Evolutionary conservation across 2,113 vertebrate genomes (phyloP).

Genomic region (Ameiurus melas): DNA sequence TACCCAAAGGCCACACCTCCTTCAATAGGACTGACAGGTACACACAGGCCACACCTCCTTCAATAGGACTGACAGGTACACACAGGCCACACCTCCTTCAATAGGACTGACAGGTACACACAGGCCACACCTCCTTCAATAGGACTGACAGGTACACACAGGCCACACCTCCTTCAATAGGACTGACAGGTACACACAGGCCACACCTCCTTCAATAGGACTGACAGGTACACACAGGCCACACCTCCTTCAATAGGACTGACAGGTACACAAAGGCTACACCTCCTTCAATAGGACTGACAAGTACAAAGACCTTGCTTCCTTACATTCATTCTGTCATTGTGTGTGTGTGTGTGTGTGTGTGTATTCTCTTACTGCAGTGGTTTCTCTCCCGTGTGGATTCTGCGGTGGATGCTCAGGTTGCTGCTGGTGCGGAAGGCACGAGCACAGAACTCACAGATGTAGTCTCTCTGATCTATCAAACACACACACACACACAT

Average conservation of each 20-base stretch:
- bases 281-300: neutral
- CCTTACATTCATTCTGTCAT: neutral
- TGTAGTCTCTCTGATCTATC: slow-evolving; percentile 78
- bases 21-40: neutral
- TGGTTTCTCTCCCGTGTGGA: slow-evolving; percentile 83
- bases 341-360: slow-evolving; percentile 28
- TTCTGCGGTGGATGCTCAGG: slow-evolving; percentile 79
- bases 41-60: neutral
- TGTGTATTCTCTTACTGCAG: slow-evolving; percentile 75
- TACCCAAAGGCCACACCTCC: neutral
- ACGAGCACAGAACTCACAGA: slow-evolving; percentile 84
- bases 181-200: neutral
- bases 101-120: neutral
- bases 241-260: neutral
- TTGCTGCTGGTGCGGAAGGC: slow-evolving; percentile 84
- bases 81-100: neutral
- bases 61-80: neutral
- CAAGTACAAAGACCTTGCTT: neutral
- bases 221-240: neutral
- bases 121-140: neutral
- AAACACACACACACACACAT: neutral
- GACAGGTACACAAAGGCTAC: neutral
- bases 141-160: neutral
- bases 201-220: neutral
- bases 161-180: neutral